Percentiles rank a stretch among this genome's conserved stretches.
These are phyloP conservation scores for Pterocles orientalis DNA, from an alignment of 2,113 vertebrate species.

Conservation along the genomic window DNA sequence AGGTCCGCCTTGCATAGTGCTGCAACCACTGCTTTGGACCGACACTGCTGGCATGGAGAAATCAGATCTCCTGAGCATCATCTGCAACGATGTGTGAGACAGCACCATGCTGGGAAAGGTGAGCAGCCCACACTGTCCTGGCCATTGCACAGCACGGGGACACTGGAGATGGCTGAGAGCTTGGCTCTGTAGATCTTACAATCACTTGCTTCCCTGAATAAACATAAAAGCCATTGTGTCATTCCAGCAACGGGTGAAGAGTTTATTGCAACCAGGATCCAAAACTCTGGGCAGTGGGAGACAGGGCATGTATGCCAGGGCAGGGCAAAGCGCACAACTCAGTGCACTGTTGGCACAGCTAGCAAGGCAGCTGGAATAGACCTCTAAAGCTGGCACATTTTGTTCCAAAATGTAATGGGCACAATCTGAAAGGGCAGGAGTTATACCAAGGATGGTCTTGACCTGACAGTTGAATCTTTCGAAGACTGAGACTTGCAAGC, in stretches of 20 bases:
- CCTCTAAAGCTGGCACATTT: neutral
- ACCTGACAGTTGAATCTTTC: neutral
- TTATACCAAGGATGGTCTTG: neutral
- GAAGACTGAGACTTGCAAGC: neutral
- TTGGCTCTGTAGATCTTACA: neutral
- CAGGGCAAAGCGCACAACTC: neutral
- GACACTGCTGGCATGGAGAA: neutral
- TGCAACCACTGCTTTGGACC: neutral
- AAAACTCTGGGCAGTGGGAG: neutral
- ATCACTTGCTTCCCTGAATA: neutral
- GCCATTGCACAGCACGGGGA: neutral
- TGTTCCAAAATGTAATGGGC: neutral
- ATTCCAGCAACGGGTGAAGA: neutral
- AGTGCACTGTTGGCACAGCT: neutral
- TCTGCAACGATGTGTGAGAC: rapidly evolving
- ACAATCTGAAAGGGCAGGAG: neutral
- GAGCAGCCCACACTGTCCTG: neutral
- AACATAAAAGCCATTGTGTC: rapidly evolving
- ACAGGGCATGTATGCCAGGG: rapidly evolving
- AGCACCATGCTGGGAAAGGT: neutral
- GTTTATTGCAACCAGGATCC: neutral
- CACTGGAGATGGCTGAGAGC: neutral
- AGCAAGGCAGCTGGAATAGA: neutral
- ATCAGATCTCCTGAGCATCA: neutral
- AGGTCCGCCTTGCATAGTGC: no score